Evolutionary conservation across 1,140 invertebrate species (phyloP).

Genomic region (Listronotus oregonensis): DNA sequence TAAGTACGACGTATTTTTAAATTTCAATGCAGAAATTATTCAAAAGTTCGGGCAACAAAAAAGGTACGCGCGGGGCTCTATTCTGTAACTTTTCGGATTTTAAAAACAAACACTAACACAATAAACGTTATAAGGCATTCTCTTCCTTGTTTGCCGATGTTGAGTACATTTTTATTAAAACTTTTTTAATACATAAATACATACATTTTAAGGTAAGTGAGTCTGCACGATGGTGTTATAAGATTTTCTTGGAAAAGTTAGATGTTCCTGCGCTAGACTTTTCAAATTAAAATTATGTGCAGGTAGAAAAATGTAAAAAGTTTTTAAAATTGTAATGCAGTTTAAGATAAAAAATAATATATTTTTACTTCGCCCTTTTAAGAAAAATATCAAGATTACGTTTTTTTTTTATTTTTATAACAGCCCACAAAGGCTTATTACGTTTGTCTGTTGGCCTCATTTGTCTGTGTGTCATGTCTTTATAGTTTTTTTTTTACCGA

Average conservation of each 20-base stretch:
- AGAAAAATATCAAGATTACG: too few relatives aligned
- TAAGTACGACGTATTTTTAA: conserved; percentile 20
- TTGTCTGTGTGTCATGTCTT: too few relatives aligned
- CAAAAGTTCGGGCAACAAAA: conserved; percentile 11
- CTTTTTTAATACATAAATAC: conserved; percentile 41
- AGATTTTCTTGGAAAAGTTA: conserved; percentile 23
- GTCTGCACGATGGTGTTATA: conserved; percentile 21
- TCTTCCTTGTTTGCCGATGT: conserved; percentile 23
- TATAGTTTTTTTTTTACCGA: too few relatives aligned
- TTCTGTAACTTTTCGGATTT: conserved; percentile 16
- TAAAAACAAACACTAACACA: conserved; percentile 36
- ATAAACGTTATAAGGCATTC: conserved; percentile 33
- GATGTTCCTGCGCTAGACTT: conserved; percentile 18
- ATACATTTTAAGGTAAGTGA: conserved; percentile 33
- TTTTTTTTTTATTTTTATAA: too few relatives aligned
- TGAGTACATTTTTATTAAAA: conserved; percentile 35
- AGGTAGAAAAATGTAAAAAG: conserved; percentile 8
- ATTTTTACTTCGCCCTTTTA: too few relatives aligned
- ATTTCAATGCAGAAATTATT: conserved; percentile 33
- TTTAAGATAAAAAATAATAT: too few relatives aligned
- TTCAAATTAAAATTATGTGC: conserved; percentile 27
- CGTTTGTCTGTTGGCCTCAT: too few relatives aligned
- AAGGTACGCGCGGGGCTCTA: background rate
- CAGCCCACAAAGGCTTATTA: too few relatives aligned
- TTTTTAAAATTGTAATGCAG: background rate